Base-by-base conservation (phyloP, 2,888 invertebrate genomes). In the Diplolepis rosae region DNA sequence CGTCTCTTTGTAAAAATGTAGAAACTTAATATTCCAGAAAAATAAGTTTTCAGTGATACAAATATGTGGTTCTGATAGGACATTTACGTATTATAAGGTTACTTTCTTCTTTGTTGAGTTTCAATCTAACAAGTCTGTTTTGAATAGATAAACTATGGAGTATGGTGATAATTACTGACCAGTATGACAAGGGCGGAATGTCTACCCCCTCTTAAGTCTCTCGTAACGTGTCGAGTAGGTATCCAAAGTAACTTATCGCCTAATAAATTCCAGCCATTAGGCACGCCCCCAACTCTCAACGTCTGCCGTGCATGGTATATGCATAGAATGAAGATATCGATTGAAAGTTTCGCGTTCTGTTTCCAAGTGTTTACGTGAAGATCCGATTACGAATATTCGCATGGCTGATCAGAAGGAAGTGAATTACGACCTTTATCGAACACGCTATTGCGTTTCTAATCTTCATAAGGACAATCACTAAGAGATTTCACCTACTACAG, bases 181-280 rank as follows among this genome's bases (percentile, higher is more conserved):
- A 54, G 32, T 18, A 5, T 18, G 32, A 32, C 24, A 39, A 42
- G 7, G 24, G 39, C 32, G 56, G 13, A 35, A 61, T 61, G 61
- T 61, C 35, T 27, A 39, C 35, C 61, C n/a, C 24, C 27, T 61
- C 56, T 39, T 35, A 24, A 61, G 35, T 61, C 61, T 61, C 39
- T 39, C 39, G 61, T 61, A 42, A 39, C 15, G 61, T 66, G 69
- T 50, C 51, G 45, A 71, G 71, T 54, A 52, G 54, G 22, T 65
- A 66, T 15, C 71, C 32, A 45, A 66, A 69, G 65, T 67, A 71
- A 71, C 71, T 69, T 71, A 71, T 61, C 54, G 69, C 32, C 69
- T 39, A 74, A 69, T 71, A 74, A 71, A 74, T 74, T 69, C 69
- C 51, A 48, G 32, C 69, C 67, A 71, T 71, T 74, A 74, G 65